Conservation (phyloP, 2,113 vertebrate genomes). For the Festucalex cinctus region DNA sequence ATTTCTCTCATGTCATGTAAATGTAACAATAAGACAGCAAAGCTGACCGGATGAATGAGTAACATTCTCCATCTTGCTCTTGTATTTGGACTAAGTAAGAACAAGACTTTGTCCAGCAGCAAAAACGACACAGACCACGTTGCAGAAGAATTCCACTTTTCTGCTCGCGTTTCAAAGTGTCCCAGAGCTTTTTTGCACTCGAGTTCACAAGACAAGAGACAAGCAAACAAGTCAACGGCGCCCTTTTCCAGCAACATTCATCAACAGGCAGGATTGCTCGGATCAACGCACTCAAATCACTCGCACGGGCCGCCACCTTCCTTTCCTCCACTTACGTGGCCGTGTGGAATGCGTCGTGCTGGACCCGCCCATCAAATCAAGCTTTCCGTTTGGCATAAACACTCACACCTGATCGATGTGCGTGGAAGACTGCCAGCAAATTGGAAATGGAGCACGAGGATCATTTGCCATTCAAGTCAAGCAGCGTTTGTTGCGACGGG, state of each 20-base stretch:
- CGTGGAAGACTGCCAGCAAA: constrained; percentile 3
- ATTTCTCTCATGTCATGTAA: neutral
- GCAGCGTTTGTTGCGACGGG: constrained; percentile 26
- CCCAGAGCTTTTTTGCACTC: neutral
- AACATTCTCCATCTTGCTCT: neutral
- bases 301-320: neutral
- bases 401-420: constrained; percentile 44
- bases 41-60: neutral
- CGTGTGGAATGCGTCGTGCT: constrained; percentile 8
- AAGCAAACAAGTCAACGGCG: neutral
- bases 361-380: constrained; percentile 38
- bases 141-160: neutral
- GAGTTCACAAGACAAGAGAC: neutral
- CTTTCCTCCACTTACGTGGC: constrained; percentile 6
- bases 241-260: neutral
- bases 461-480: constrained; percentile 15
- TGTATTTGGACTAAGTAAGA: neutral
- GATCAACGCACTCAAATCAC: constrained; percentile 22
- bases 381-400: constrained; percentile 37
- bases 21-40: neutral
- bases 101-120: neutral
- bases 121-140: too few relatives aligned
- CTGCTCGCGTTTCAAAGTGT: too few relatives aligned
- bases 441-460: constrained; percentile 12
- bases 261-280: neutral